phyloP scores from a whole-genome alignment of 2,888 invertebrate genomes.

The Caenorhabditis sinica region DNA sequence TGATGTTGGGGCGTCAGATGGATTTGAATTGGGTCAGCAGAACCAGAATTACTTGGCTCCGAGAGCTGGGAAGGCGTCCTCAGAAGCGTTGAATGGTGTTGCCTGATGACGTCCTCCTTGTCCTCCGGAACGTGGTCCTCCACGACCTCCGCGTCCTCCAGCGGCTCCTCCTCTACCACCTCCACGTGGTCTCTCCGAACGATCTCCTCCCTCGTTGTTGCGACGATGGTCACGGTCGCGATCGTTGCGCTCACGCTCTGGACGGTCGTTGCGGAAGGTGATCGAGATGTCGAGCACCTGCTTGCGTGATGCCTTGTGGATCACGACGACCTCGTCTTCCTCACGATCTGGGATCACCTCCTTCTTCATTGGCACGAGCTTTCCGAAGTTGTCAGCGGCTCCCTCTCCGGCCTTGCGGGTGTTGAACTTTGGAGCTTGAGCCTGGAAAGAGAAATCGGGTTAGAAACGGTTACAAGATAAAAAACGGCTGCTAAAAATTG shows the following conservation, averaged over 20 bases:
- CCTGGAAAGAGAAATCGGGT: constrained; percentile 47
- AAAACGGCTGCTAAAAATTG: too few species aligned
- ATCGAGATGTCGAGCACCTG: constrained; percentile 77
- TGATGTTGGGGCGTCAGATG: constrained; percentile 1
- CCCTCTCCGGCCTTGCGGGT: constrained; percentile 79
- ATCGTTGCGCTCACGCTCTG: constrained; percentile 52
- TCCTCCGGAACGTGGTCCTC: constrained; percentile 68
- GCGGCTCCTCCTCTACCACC: constrained; percentile 61
- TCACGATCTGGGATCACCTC: constrained; percentile 71
- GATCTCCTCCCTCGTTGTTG: constrained; percentile 37
- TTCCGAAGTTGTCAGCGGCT: constrained; percentile 73
- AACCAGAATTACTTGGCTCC: constrained; percentile 70
- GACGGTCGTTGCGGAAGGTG: constrained; percentile 72
- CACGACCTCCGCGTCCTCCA: constrained; percentile 67
- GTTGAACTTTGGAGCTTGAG: constrained; percentile 78
- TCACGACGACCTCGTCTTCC: constrained; percentile 71
- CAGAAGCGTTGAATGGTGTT: constrained; percentile 74
- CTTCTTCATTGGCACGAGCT: constrained; percentile 77
- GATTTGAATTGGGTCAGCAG: constrained; percentile 6
- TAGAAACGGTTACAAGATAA: too few species aligned
- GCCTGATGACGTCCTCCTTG: constrained; percentile 43
- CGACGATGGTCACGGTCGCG: constrained; percentile 22
- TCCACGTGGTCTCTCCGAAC: constrained; percentile 64
- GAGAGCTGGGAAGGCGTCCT: constrained; percentile 80
- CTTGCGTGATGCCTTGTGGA: constrained; percentile 69